Evolutionary conservation across 1,140 invertebrate genomes (phyloP).

Genomic region (Camponotus pennsylvanicus): DNA sequence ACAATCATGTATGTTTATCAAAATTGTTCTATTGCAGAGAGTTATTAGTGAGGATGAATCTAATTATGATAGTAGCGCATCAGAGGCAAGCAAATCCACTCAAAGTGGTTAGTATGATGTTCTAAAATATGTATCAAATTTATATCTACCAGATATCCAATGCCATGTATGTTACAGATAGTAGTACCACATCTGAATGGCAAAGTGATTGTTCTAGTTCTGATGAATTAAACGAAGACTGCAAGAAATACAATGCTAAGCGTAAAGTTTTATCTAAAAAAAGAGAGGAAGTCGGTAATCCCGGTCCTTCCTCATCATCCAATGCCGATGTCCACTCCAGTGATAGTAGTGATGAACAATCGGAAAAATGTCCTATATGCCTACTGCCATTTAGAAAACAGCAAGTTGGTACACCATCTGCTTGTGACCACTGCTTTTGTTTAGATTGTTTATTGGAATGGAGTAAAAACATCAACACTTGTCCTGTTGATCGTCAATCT

Average conservation of each 20-base stretch:
- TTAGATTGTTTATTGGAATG: slow-evolving; percentile 96
- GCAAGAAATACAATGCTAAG: slow-evolving; percentile 1
- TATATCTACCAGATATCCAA: not conserved
- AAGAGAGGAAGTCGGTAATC: slow-evolving; percentile 34
- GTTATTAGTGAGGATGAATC: slow-evolving; percentile 81
- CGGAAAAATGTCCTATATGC: slow-evolving; percentile 95
- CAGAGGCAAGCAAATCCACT: slow-evolving; percentile 65
- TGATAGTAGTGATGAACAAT: slow-evolving; percentile 89
- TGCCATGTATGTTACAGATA: slow-evolving; percentile 33
- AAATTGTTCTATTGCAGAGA: slow-evolving; percentile 73
- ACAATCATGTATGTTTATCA: not conserved
- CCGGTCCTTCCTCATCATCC: slow-evolving; percentile 38
- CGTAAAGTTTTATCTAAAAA: slow-evolving; percentile 63
- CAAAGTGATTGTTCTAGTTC: slow-evolving; percentile 83
- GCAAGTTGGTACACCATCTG: slow-evolving; percentile 94
- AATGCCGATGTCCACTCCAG: slow-evolving; percentile 79
- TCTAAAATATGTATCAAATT: not conserved
- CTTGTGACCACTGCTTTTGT: slow-evolving; percentile 96
- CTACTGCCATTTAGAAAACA: slow-evolving; percentile 89
- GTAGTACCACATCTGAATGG: slow-evolving; percentile 74
- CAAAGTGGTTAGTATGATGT: slow-evolving; percentile 64
- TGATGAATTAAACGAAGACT: slow-evolving; percentile 70
- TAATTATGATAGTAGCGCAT: slow-evolving; percentile 73
- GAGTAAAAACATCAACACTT: slow-evolving; percentile 98
- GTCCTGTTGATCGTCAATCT: slow-evolving; percentile 95